Conservation (phyloP, 2,888 invertebrate species). For the Rhaphigaster nebulosa region DNA sequence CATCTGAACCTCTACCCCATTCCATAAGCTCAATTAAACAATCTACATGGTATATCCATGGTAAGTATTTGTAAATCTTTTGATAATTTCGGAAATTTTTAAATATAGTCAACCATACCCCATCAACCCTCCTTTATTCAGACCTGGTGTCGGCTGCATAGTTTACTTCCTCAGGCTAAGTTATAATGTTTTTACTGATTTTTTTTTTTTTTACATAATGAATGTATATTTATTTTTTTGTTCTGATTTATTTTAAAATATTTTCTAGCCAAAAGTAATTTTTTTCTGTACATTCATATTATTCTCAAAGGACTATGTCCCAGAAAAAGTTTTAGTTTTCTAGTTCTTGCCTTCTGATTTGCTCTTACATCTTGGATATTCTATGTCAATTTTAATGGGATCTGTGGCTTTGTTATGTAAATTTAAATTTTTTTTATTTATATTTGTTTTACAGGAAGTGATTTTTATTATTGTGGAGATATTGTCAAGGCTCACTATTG, state of each 20-base stretch:
- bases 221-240: neutral
- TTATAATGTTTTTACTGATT: neutral
- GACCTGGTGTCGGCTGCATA: neutral
- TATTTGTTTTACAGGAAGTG: slow-evolving; percentile 72
- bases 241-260: no score
- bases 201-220: neutral
- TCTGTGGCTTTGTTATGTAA: slow-evolving; percentile 5
- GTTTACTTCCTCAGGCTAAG: neutral
- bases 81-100: neutral
- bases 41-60: slow-evolving; percentile 73
- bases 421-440: slow-evolving; percentile 65
- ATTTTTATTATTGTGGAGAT: slow-evolving; percentile 78
- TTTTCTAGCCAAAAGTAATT: no score
- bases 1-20: slow-evolving; percentile 74
- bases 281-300: neutral
- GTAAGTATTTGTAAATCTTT: slow-evolving; percentile 44
- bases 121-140: neutral
- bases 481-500: slow-evolving; percentile 79
- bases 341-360: neutral
- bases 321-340: neutral
- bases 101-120: no score
- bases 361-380: neutral
- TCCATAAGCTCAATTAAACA: slow-evolving; percentile 77
- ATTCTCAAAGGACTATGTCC: no score
- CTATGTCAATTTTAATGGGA: neutral